Evolutionary conservation across 2,113 vertebrate species (phyloP).

Genomic region (Aramus guarauna): DNA sequence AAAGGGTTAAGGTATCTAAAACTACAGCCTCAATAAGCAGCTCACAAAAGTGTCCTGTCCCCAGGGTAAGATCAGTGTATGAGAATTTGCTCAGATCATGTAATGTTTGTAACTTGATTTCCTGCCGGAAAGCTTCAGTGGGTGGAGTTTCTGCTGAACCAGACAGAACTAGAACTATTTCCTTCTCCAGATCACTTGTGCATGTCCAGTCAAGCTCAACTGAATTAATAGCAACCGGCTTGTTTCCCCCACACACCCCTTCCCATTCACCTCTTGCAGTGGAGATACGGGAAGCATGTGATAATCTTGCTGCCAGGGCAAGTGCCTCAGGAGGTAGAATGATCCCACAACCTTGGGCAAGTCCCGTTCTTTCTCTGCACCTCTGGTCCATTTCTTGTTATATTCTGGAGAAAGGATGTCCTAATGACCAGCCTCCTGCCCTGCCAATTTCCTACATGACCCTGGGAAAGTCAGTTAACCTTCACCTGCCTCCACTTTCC

Average conservation of each 20-base stretch:
- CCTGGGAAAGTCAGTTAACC: not conserved
- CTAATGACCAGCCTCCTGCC: not conserved
- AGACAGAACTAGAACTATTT: conserved; percentile 60
- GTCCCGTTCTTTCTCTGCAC: not conserved
- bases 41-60: conserved; percentile 39
- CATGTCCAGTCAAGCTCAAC: conserved; percentile 63
- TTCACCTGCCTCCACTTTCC: not conserved
- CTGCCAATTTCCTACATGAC: conserved; percentile 10
- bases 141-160: conserved; percentile 61
- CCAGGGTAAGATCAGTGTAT: conserved; percentile 61
- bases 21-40: conserved; percentile 9
- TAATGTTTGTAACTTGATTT: conserved; percentile 67
- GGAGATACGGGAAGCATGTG: not conserved
- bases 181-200: conserved; percentile 59
- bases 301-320: not conserved
- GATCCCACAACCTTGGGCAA: not conserved
- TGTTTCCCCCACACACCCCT: conserved; percentile 45
- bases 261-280: conserved; percentile 37
- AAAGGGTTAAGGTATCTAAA: conserved; percentile 55
- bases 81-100: conserved; percentile 64
- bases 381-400: not conserved
- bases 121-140: conserved; percentile 65
- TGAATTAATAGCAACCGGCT: conserved; percentile 28
- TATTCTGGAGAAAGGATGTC: conserved; percentile 24
- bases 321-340: not conserved